Conservation (phyloP, 2,113 vertebrate species). For the Uria lomvia region DNA sequence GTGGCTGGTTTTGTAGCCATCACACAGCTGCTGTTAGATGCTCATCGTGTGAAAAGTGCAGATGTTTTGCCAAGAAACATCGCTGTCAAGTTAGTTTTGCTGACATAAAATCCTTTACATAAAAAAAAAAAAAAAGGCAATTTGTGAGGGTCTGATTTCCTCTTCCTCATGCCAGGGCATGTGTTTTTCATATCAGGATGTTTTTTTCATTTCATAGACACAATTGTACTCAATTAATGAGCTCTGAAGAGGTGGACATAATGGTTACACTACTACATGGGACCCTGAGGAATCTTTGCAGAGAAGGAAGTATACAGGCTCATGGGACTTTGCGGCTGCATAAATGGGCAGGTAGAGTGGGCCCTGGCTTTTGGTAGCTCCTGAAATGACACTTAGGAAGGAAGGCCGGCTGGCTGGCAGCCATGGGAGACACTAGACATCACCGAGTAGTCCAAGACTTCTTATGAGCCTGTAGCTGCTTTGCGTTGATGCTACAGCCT, state of each 20-base stretch:
- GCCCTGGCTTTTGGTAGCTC: not conserved
- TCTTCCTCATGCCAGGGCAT: accelerated
- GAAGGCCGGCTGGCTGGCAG: not conserved
- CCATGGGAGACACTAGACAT: not conserved
- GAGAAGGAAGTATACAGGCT: not conserved
- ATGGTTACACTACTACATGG: not conserved
- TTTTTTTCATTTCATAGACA: not conserved
- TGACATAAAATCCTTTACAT: not conserved
- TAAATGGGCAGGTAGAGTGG: not conserved
- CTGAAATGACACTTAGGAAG: not conserved
- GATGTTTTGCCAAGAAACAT: not conserved
- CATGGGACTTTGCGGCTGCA: accelerated
- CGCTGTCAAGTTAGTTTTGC: not conserved
- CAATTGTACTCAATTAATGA: not conserved
- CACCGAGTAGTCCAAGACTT: not conserved
- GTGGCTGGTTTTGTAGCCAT: accelerated
- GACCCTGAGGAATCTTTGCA: not conserved
- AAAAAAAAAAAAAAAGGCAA: not conserved
- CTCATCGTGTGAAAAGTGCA: not conserved
- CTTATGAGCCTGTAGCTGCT: not conserved
- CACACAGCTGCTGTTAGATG: too few relatives aligned
- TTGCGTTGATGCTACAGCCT: not conserved
- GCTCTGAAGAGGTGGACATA: not conserved
- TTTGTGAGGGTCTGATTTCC: not conserved
- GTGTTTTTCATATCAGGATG: not conserved